Evolutionary conservation across 2,888 invertebrate species (phyloP).

Genomic region (Eustalomyia histrio): DNA sequence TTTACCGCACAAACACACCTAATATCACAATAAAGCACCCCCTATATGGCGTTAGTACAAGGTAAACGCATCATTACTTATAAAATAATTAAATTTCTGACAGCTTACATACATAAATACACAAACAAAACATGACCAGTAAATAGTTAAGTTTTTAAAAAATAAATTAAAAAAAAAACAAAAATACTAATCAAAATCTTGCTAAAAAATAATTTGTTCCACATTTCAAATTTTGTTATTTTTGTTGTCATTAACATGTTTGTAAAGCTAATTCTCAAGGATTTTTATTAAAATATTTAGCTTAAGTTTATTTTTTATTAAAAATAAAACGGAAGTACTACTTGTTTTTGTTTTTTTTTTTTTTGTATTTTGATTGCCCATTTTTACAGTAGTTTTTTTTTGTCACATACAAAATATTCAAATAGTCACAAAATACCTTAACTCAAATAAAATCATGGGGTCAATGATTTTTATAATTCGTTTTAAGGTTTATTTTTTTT

Average conservation of each 20-base stretch:
- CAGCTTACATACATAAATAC: background rate
- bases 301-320: background rate
- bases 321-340: conserved; percentile 34
- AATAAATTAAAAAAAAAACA: background rate
- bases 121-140: background rate
- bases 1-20: too few relatives aligned
- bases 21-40: conserved; percentile 11
- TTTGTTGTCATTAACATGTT: conserved; percentile 9
- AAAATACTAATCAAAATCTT: background rate
- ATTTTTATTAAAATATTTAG: background rate
- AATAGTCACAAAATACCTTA: conserved; percentile 28
- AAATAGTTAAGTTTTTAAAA: background rate
- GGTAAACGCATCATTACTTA: conserved; percentile 4
- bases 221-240: conserved; percentile 15
- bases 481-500: conserved; percentile 49
- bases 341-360: conserved; percentile 18
- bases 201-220: conserved; percentile 22
- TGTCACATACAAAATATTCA: conserved; percentile 24
- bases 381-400: conserved; percentile 39
- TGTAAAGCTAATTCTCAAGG: conserved; percentile 50
- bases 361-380: conserved; percentile 4
- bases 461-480: conserved; percentile 58
- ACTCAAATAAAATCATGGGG: conserved; percentile 34
- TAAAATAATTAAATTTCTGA: conserved; percentile 11
- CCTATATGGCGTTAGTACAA: conserved; percentile 15